Evolutionary conservation across 2,113 vertebrate genomes (phyloP).

Genomic region (Bufo gargarizans): DNA sequence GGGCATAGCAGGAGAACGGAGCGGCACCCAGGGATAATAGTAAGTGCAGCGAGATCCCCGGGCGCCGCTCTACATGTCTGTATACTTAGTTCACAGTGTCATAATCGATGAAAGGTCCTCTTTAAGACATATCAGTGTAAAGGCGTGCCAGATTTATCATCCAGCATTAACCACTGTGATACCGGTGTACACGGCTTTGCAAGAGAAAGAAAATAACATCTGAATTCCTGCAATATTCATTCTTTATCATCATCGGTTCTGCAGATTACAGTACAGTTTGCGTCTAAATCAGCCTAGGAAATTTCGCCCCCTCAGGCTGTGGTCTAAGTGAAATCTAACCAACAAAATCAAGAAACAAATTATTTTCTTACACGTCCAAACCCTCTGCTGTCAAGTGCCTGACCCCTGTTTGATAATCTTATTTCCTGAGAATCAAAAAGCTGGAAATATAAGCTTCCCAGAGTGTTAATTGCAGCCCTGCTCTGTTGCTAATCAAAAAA

Average conservation of each 20-base stretch:
- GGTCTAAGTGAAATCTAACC: slow-evolving; percentile 65
- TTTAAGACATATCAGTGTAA: no score
- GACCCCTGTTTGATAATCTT: slow-evolving; percentile 83
- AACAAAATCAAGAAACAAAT: slow-evolving; percentile 72
- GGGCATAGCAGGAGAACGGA: no score
- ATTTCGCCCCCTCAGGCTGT: slow-evolving; percentile 18
- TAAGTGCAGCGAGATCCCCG: no score
- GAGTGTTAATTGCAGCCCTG: slow-evolving; percentile 81
- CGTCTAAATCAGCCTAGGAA: neutral
- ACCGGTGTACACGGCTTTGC: neutral
- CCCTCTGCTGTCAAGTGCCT: slow-evolving; percentile 73
- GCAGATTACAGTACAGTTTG: neutral
- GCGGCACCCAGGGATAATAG: no score
- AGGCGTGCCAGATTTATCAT: no score
- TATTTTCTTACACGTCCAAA: slow-evolving; percentile 69
- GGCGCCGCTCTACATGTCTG: no score
- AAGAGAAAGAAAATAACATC: neutral
- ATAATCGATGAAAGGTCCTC: no score
- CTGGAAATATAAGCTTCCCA: slow-evolving; percentile 78
- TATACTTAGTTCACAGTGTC: no score
- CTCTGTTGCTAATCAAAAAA: slow-evolving; percentile 84
- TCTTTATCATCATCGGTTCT: neutral
- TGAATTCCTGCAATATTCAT: neutral
- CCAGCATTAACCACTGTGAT: no score
- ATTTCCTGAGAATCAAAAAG: slow-evolving; percentile 80